These are phyloP conservation scores for Meganola albula DNA, from an alignment of 2,888 invertebrate genomes.

Conservation along the genomic window DNA sequence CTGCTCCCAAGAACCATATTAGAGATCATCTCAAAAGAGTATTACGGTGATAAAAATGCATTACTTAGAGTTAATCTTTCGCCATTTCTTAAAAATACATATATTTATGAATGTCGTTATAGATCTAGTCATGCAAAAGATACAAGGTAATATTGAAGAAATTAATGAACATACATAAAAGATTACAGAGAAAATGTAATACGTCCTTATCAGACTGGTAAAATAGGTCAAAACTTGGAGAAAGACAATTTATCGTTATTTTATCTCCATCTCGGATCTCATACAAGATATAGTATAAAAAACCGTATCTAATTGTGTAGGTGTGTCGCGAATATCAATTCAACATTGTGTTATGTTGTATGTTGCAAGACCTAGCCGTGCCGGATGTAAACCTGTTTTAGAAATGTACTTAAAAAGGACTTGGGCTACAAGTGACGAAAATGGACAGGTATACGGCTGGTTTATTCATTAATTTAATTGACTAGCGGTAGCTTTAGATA, in stretches of 20 bases:
- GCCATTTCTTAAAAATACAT: no score
- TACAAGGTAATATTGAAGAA: no score
- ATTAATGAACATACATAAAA: no score
- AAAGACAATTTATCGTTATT: neutral
- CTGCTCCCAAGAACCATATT: no score
- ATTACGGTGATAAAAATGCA: no score
- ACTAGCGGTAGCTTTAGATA: slow-evolving; percentile 1
- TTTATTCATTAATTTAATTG: slow-evolving; percentile 9
- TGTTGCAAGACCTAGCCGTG: slow-evolving; percentile 15
- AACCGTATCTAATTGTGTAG: slow-evolving; percentile 20
- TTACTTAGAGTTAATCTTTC: no score
- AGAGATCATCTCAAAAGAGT: no score
- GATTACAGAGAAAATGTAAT: neutral
- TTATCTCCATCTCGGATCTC: neutral
- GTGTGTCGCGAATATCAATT: slow-evolving; percentile 24
- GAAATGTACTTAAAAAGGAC: slow-evolving; percentile 30
- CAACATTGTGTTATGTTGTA: slow-evolving; percentile 20
- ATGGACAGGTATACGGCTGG: slow-evolving; percentile 13
- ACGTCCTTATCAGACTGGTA: no score
- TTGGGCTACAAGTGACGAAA: slow-evolving; percentile 23
- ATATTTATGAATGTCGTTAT: no score
- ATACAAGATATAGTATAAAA: slow-evolving; percentile 6
- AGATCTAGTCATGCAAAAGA: no score
- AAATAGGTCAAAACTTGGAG: neutral
- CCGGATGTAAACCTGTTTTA: slow-evolving; percentile 35